Evolutionary conservation across 2,888 invertebrate species (phyloP).

Genomic region (Apodemia duryi): DNA sequence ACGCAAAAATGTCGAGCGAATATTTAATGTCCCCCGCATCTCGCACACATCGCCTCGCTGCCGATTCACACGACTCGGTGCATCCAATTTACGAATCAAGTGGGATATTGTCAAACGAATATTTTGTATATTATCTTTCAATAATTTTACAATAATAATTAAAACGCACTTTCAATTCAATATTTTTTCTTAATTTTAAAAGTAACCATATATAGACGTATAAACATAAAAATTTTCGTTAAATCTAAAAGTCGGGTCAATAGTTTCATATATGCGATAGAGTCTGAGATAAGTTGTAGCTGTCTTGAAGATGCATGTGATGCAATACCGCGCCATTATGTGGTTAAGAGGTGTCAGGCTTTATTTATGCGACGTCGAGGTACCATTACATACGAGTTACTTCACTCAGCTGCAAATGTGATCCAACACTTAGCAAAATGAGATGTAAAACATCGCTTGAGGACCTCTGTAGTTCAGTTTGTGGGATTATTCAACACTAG

Average conservation of each 20-base stretch:
- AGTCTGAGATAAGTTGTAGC: neutral
- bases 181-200: too few relatives aligned
- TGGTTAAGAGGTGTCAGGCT: neutral
- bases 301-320: neutral
- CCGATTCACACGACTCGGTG: too few relatives aligned
- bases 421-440: conserved; percentile 2
- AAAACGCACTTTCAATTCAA: too few relatives aligned
- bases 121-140: too few relatives aligned
- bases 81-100: too few relatives aligned
- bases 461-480: neutral
- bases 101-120: too few relatives aligned
- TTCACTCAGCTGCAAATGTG: neutral
- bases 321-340: neutral
- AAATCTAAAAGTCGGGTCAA: neutral
- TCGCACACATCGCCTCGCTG: too few relatives aligned
- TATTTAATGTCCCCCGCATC: too few relatives aligned
- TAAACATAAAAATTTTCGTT: neutral
- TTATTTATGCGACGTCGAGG: neutral
- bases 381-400: conserved; percentile 1
- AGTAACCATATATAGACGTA: too few relatives aligned
- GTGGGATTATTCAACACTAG: neutral
- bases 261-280: neutral
- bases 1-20: too few relatives aligned
- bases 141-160: too few relatives aligned
- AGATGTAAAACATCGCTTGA: neutral